These are phyloP conservation scores for Brachionus plicatilis DNA, from an alignment of 1,140 invertebrate genomes.

Conservation along the genomic window DNA sequence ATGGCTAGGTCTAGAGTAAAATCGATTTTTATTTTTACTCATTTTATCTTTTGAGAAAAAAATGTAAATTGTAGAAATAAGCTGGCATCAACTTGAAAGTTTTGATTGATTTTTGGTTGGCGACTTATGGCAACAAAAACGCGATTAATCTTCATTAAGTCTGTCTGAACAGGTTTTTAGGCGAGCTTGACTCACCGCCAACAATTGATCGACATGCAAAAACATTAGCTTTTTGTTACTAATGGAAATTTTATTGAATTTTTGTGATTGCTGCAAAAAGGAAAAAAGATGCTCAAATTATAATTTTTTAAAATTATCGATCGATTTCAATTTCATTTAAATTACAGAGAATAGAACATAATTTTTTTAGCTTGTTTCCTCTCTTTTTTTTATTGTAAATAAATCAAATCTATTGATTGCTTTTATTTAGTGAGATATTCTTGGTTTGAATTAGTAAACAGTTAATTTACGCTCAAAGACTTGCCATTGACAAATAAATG, in stretches of 20 bases:
- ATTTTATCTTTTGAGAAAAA: neutral
- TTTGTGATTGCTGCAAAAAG: neutral
- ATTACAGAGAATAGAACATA: neutral
- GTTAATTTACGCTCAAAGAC: neutral
- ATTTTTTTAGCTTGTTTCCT: neutral
- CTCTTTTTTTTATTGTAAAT: neutral
- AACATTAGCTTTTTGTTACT: neutral
- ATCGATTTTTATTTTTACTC: neutral
- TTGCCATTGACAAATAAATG: neutral
- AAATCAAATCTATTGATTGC: neutral
- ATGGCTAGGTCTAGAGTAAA: neutral
- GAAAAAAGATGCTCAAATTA: neutral
- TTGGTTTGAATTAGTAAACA: neutral
- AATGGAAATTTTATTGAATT: neutral
- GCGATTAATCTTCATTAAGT: neutral
- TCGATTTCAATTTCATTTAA: neutral
- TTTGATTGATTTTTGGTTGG: neutral
- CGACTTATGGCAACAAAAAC: neutral
- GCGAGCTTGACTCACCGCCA: neutral
- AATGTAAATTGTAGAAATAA: neutral
- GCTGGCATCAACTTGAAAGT: neutral
- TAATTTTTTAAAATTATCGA: neutral
- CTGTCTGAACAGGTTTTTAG: neutral
- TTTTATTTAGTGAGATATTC: neutral
- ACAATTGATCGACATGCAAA: neutral